Base-by-base conservation (phyloP, 1,140 invertebrate genomes). In the Archivesica marissinica region DNA sequence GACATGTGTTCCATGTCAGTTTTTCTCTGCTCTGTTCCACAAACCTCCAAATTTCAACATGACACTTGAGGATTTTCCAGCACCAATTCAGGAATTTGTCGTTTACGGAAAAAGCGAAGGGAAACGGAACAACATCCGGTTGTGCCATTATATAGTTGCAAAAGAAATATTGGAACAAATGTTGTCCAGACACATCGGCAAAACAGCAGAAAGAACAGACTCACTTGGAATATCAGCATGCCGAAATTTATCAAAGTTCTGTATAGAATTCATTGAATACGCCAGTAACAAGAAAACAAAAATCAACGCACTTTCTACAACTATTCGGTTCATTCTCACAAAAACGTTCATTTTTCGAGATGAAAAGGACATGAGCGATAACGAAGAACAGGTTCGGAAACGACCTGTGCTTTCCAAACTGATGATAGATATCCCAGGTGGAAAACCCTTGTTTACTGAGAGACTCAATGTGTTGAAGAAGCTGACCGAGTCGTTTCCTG, bases 151-250 rank as follows among this genome's bases (percentile, higher is more conserved):
- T 52, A 33, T 75, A 11, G 61, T 88, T 15, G 88, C 86, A 2
- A 77, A 87, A 39, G 86, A 84, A 84, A 90, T 90, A 11, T 56
- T 90, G 1, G 88, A 90, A 39, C 87, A 88, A 28, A 83, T 89
- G 44, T 66, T 89, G 39, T 56, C 72, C 47, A 9, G 74, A 47
- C 23, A 52, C 35, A 35, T 64, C 4, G 17, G 23, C 25, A n/a
- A 17, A 35, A 64, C 44, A 15, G n/a, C 30, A 28, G 47, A 70
- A 50, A 28, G 72, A 59, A 25, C 4, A 2, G 50, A 64, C 44
- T 25, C 77, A 20, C 50, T 88, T 0, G 59, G 75, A 47, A 17
- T 25, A 17, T 13, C 44, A 17, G 86, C 88, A 15, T 70, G 75
- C 23, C 38, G 50, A 44, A 82, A 85, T 35, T 76, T 87, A 11